Evolutionary conservation across 1,140 invertebrate genomes (phyloP).

Genomic region (Meteorus sp.): DNA sequence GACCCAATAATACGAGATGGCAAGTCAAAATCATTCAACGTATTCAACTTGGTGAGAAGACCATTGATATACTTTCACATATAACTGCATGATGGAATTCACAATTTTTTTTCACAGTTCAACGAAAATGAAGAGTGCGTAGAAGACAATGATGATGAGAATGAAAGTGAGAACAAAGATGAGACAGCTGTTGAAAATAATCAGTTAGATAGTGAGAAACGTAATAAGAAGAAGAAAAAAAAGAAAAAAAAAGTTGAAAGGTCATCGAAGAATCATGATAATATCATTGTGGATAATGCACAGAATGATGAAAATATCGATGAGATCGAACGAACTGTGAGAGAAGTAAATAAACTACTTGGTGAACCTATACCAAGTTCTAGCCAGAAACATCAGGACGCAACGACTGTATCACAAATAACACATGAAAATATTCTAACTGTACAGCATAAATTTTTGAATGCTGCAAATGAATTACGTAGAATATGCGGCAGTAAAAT

Average conservation of each 20-base stretch:
- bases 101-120: slow-evolving; percentile 66
- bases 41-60: slow-evolving; percentile 65
- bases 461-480: slow-evolving; percentile 81
- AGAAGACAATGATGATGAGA: slow-evolving; percentile 42
- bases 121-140: slow-evolving; percentile 43
- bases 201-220: slow-evolving; percentile 44
- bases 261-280: slow-evolving; percentile 54
- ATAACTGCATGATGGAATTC: slow-evolving; percentile 47
- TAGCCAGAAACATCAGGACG: slow-evolving; percentile 34
- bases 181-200: slow-evolving; percentile 56
- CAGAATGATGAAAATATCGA: slow-evolving; percentile 67
- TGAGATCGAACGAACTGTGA: slow-evolving; percentile 73
- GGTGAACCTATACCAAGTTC: slow-evolving; percentile 60
- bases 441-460: slow-evolving; percentile 75
- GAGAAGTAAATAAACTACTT: slow-evolving; percentile 74
- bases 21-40: slow-evolving; percentile 61
- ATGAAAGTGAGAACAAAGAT: slow-evolving; percentile 72
- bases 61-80: slow-evolving; percentile 9
- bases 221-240: slow-evolving; percentile 66
- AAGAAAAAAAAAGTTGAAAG: slow-evolving; percentile 60
- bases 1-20: slow-evolving; percentile 52
- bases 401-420: slow-evolving; percentile 35
- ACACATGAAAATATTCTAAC: slow-evolving; percentile 61
- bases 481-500: slow-evolving; percentile 84
- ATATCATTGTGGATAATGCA: slow-evolving; percentile 61